These are phyloP conservation scores for Cotesia chilonis DNA, from an alignment of 1,140 invertebrate species.

Conservation along the genomic window DNA sequence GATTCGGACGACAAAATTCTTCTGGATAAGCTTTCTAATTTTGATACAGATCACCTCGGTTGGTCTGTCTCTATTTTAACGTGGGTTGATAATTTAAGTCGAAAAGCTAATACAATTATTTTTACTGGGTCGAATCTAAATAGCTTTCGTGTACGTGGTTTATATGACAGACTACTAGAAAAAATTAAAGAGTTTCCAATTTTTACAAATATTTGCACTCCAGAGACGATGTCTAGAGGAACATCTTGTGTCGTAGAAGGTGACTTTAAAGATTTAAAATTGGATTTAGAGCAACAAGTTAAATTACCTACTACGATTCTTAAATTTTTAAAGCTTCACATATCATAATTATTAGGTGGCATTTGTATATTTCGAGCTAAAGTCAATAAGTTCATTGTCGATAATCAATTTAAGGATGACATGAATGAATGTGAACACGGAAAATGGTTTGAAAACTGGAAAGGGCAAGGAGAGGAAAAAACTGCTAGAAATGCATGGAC, in stretches of 20 bases:
- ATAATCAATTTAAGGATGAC: background rate
- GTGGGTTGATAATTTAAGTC: background rate
- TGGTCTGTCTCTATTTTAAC: background rate
- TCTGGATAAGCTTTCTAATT: no score
- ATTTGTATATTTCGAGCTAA: background rate
- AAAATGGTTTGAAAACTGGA: background rate
- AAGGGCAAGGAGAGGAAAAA: background rate
- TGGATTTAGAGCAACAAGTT: background rate
- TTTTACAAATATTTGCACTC: background rate
- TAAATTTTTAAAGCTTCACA: constrained; percentile 1
- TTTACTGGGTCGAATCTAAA: background rate
- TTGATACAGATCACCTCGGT: no score
- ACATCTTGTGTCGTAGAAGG: background rate
- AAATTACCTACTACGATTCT: background rate
- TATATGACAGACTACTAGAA: background rate
- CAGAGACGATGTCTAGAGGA: background rate
- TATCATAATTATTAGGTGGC: background rate
- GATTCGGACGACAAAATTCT: no score
- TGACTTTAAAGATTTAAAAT: constrained; percentile 1
- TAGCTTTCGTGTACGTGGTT: background rate
- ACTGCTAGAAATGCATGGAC: background rate
- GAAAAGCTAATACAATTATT: background rate
- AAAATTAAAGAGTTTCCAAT: constrained; percentile 9
- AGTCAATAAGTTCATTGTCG: background rate
- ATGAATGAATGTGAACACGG: background rate